phyloP scores from a whole-genome alignment of 2,888 invertebrate genomes.

The Meta bourneti region DNA sequence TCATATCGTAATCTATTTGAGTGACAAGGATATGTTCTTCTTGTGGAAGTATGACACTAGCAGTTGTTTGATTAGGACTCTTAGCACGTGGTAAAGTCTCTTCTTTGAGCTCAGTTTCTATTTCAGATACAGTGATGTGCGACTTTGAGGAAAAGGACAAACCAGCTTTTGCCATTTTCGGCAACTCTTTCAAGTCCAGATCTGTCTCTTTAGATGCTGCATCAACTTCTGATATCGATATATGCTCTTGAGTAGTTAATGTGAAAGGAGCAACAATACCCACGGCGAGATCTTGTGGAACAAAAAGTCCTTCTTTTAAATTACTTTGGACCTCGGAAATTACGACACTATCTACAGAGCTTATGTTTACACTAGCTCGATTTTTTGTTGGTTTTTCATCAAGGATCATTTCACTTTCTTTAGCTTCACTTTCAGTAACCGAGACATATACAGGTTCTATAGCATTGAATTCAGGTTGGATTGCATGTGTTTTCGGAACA shows the following conservation, averaged over 20 bases:
- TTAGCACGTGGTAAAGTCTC: conserved; percentile 52
- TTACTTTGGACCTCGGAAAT: conserved; percentile 75
- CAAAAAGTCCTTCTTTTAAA: conserved; percentile 71
- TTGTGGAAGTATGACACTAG: conserved; percentile 67
- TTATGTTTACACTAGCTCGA: conserved; percentile 61
- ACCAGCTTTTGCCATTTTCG: conserved; percentile 68
- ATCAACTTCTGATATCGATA: conserved; percentile 68
- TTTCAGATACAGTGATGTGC: conserved; percentile 68
- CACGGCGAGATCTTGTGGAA: conserved; percentile 29
- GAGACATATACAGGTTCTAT: conserved; percentile 74
- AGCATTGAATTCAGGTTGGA: conserved; percentile 53
- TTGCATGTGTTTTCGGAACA: conserved; percentile 61
- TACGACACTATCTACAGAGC: conserved; percentile 69
- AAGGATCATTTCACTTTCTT: conserved; percentile 74
- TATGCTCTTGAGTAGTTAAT: conserved; percentile 73
- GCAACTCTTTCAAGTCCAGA: conserved; percentile 59
- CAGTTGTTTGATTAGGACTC: conserved; percentile 55
- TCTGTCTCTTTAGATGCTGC: conserved; percentile 54
- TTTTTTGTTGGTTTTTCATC: conserved; percentile 70
- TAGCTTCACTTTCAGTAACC: conserved; percentile 69
- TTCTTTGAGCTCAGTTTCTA: conserved; percentile 68
- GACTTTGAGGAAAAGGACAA: conserved; percentile 66
- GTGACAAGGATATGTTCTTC: conserved; percentile 77
- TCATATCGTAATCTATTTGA: conserved; percentile 60
- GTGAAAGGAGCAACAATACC: conserved; percentile 64